Evolutionary conservation across 2,797 vertebrate species (phyloP).

Genomic region (Carapus acus): DNA sequence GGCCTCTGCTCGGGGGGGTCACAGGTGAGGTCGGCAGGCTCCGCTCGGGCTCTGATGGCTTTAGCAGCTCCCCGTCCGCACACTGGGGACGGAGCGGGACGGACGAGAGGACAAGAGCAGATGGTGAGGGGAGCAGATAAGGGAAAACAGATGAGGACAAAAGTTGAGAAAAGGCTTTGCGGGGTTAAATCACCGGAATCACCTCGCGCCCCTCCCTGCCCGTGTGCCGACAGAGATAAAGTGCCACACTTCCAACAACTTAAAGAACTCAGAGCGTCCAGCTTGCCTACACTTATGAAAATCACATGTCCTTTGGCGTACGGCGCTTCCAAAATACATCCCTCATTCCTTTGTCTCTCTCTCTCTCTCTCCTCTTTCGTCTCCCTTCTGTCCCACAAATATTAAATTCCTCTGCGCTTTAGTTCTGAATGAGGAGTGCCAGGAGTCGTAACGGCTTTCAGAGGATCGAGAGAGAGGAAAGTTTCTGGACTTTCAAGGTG

Average conservation of each 20-base stretch:
- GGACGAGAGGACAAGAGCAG: not conserved
- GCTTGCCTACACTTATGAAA: slow-evolving; percentile 31
- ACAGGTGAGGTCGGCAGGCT: slow-evolving; percentile 11
- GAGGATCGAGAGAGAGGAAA: not conserved
- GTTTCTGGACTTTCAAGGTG: not conserved
- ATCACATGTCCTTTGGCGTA: slow-evolving; percentile 37
- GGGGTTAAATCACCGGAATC: slow-evolving; percentile 24
- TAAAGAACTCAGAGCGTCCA: slow-evolving; percentile 2
- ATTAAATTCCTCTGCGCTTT: not conserved
- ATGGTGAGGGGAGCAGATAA: not conserved
- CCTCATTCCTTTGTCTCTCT: slow-evolving; percentile 1
- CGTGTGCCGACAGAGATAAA: slow-evolving; percentile 35
- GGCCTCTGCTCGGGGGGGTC: too few relatives aligned
- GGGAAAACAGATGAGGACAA: too few relatives aligned
- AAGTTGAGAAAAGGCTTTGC: slow-evolving; percentile 17
- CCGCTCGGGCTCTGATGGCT: slow-evolving; percentile 26
- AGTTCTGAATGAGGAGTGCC: not conserved
- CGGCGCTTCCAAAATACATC: slow-evolving; percentile 3
- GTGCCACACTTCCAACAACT: slow-evolving; percentile 3
- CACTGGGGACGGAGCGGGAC: slow-evolving; percentile 10
- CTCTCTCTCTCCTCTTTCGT: not conserved
- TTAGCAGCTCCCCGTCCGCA: slow-evolving; percentile 30
- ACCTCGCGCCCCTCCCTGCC: slow-evolving; percentile 7
- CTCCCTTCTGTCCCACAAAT: slow-evolving; percentile 5
- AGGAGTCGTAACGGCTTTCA: not conserved